phyloP scores from a whole-genome alignment of 1,140 invertebrate species.

The Scaptomyza montana region DNA sequence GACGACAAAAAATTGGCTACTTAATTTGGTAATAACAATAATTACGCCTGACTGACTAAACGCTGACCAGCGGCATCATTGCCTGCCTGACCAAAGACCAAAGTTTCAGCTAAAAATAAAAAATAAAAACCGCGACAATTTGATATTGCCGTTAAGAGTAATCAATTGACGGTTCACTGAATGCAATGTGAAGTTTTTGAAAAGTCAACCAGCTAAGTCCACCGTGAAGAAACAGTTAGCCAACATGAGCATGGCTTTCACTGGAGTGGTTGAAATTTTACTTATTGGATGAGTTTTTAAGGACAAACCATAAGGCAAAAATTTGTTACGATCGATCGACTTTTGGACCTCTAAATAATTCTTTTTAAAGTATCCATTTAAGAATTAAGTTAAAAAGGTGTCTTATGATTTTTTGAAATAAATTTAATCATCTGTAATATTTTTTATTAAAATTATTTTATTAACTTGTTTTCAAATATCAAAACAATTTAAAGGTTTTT shows the following conservation, averaged over 20 bases:
- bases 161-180: constrained; percentile 56
- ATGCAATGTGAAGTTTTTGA: constrained; percentile 46
- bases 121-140: constrained; percentile 44
- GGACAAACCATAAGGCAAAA: background rate
- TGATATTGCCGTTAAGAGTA: constrained; percentile 53
- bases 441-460: too few species aligned
- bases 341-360: too few species aligned
- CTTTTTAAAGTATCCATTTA: too few species aligned
- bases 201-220: background rate
- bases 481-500: too few species aligned
- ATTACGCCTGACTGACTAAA: constrained; percentile 80
- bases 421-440: too few species aligned
- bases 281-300: background rate
- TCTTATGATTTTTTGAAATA: too few species aligned
- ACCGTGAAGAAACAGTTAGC: constrained; percentile 31
- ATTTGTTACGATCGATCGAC: too few species aligned
- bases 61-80: constrained; percentile 64
- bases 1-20: constrained; percentile 75
- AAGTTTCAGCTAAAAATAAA: background rate
- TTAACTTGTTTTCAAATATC: too few species aligned
- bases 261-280: background rate
- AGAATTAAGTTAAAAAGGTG: too few species aligned
- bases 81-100: constrained; percentile 16
- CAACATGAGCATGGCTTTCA: constrained; percentile 1
- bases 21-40: constrained; percentile 82